These are phyloP conservation scores for Zaprionus nigranus DNA, from an alignment of 1,140 invertebrate species.

Conservation along the genomic window DNA sequence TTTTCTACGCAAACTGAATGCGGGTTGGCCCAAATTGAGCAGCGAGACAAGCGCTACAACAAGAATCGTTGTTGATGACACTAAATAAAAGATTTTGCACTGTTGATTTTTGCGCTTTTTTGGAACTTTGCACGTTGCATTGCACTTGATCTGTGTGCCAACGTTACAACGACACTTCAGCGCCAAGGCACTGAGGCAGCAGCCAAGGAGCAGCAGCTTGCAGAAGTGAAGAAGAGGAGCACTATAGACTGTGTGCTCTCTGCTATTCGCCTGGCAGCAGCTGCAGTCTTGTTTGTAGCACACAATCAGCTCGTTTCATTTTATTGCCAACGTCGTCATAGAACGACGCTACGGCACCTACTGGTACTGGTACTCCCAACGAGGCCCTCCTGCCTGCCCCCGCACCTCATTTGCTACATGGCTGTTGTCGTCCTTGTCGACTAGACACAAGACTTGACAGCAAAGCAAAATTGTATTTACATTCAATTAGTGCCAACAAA, in stretches of 20 bases:
- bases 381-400: constrained; percentile 3
- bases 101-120: constrained; percentile 83
- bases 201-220: constrained; percentile 7
- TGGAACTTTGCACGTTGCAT: constrained; percentile 80
- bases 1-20: constrained; percentile 41
- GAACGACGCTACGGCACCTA: constrained; percentile 16
- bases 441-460: constrained; percentile 83
- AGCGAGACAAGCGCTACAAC: constrained; percentile 15
- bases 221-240: constrained; percentile 29
- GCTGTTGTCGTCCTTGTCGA: constrained; percentile 43
- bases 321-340: constrained; percentile 77
- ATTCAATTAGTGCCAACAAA: constrained; percentile 83
- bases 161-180: constrained; percentile 78
- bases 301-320: constrained; percentile 82
- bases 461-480: constrained; percentile 83
- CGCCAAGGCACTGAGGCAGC: constrained; percentile 6
- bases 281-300: constrained; percentile 76
- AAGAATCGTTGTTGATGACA: constrained; percentile 69
- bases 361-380: not conserved
- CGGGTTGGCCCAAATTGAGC: constrained; percentile 55
- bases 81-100: constrained; percentile 83
- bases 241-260: not conserved
- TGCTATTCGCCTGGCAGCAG: constrained; percentile 13
- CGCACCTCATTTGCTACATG: constrained; percentile 5
- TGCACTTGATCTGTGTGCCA: constrained; percentile 83